These are phyloP conservation scores for Rostratula benghalensis DNA, from an alignment of 2,113 vertebrate species.

Conservation along the genomic window DNA sequence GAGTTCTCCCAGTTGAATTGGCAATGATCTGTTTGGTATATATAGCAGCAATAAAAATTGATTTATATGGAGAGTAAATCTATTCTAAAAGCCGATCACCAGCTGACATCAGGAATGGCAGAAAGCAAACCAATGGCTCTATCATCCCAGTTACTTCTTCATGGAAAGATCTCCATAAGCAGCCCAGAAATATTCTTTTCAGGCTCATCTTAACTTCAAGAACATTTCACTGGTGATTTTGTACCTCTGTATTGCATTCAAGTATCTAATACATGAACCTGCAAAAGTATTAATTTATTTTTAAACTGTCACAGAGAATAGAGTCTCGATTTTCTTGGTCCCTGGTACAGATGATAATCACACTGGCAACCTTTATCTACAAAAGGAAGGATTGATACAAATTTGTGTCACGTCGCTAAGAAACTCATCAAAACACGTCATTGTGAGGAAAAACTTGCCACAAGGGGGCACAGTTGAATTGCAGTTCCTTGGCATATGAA, in stretches of 20 bases:
- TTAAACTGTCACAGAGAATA: background rate
- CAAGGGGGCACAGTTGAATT: slow-evolving; percentile 71
- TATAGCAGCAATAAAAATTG: background rate
- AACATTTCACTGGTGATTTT: background rate
- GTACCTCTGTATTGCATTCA: background rate
- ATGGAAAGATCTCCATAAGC: background rate
- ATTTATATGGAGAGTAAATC: background rate
- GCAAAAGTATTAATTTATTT: background rate
- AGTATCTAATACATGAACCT: background rate
- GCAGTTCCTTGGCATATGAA: background rate
- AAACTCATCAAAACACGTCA: background rate
- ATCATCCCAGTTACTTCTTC: background rate
- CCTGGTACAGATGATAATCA: background rate
- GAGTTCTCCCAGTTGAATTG: background rate
- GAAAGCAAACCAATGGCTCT: background rate
- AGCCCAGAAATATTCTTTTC: background rate
- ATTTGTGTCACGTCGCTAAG: background rate
- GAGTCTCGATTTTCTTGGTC: background rate
- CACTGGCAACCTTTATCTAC: background rate
- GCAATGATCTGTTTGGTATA: background rate
- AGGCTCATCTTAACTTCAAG: background rate
- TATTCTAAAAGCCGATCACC: background rate
- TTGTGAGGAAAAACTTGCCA: background rate
- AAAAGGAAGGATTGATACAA: background rate
- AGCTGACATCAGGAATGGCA: background rate